Conservation (phyloP, 2,113 vertebrate species). For the Mus spicilegus region DNA sequence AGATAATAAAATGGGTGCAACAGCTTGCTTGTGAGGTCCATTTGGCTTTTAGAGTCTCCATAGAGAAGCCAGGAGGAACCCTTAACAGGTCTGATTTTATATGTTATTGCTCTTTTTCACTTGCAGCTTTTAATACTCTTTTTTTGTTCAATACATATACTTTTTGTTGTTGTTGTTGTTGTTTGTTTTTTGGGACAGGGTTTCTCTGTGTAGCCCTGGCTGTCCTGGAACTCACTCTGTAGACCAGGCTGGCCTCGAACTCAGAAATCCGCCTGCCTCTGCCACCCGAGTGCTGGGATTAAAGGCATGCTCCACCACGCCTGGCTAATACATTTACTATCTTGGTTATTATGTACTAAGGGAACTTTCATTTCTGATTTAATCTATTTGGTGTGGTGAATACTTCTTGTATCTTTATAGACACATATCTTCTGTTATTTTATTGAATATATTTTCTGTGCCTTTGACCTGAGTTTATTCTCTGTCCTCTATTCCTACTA, state of each 20-base stretch:
- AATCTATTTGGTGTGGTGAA: neutral
- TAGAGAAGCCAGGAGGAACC: neutral
- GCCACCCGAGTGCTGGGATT: too few relatives aligned
- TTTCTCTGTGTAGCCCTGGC: too few relatives aligned
- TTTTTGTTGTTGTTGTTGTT: too few relatives aligned
- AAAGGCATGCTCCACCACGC: too few relatives aligned
- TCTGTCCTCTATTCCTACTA: neutral
- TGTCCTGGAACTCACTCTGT: too few relatives aligned
- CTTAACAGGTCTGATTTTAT: neutral
- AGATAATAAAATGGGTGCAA: neutral
- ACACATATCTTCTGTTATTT: neutral
- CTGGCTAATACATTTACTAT: too few relatives aligned
- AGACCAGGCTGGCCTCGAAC: too few relatives aligned
- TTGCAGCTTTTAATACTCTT: neutral
- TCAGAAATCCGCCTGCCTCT: too few relatives aligned
- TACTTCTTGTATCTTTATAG: neutral
- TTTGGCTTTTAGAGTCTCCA: neutral
- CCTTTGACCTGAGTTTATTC: neutral
- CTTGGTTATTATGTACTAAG: neutral
- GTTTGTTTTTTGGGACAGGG: too few relatives aligned
- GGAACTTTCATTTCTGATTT: neutral
- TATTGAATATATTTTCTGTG: neutral
- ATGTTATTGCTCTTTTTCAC: neutral
- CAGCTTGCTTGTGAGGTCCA: neutral
- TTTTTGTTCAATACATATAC: neutral